Evolutionary conservation across 2,888 invertebrate genomes (phyloP).

Genomic region (Hemistola chrysoprasaria): DNA sequence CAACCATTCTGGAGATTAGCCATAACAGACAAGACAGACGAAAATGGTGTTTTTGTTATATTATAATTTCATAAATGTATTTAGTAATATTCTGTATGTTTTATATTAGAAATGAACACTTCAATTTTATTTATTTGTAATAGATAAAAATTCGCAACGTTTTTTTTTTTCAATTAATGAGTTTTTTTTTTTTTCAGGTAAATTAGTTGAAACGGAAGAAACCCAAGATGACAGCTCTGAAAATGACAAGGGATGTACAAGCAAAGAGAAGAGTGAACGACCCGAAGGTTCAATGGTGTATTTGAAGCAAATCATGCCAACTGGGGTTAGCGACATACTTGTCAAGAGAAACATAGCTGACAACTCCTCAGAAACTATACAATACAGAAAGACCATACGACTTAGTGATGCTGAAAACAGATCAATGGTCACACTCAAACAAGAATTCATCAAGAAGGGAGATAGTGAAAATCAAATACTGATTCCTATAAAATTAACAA

Average conservation of each 20-base stretch:
- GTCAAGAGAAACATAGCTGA: conserved; percentile 68
- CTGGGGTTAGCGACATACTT: conserved; percentile 68
- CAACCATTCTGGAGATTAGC: too few relatives aligned
- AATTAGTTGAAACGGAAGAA: conserved; percentile 83
- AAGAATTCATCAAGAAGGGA: conserved; percentile 67
- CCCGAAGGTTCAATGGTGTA: conserved; percentile 63
- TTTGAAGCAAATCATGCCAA: conserved; percentile 65
- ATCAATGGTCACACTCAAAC: conserved; percentile 70
- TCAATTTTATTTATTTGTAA: too few relatives aligned
- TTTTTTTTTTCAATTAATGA: too few relatives aligned
- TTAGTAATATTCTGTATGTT: too few relatives aligned
- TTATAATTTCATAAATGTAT: too few relatives aligned
- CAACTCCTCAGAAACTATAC: conserved; percentile 60
- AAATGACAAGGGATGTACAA: conserved; percentile 62
- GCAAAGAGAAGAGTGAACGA: conserved; percentile 43
- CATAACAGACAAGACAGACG: too few relatives aligned
- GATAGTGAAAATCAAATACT: conserved; percentile 74
- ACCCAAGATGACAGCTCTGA: conserved; percentile 82
- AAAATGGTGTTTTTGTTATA: neutral
- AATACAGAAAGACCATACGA: conserved; percentile 69
- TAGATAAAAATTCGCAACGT: too few relatives aligned
- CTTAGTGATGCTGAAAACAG: conserved; percentile 71
- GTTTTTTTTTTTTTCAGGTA: conserved; percentile 63
- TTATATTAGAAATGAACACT: too few relatives aligned
- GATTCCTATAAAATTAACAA: conserved; percentile 67